phyloP scores from a whole-genome alignment of 2,113 vertebrate genomes.

The Dicaeum eximium region DNA sequence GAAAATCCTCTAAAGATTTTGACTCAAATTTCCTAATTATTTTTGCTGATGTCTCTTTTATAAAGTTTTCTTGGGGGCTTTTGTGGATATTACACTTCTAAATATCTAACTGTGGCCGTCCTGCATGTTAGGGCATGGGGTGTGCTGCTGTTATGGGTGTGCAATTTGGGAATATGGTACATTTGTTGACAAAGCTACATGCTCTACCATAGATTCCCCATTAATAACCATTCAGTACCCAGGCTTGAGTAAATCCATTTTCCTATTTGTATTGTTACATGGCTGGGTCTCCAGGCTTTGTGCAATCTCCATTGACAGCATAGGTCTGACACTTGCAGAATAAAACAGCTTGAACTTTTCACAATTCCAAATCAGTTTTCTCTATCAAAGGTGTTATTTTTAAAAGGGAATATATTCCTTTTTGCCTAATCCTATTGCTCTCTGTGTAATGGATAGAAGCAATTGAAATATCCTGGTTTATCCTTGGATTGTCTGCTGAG shows the following conservation, averaged over 20 bases:
- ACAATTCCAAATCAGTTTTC: slow-evolving; percentile 39
- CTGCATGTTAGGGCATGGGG: neutral
- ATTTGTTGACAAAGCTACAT: neutral
- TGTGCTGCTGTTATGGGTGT: neutral
- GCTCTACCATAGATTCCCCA: neutral
- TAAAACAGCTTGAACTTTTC: slow-evolving; percentile 47
- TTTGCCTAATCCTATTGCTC: slow-evolving; percentile 24
- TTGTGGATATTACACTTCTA: neutral
- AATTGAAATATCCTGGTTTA: slow-evolving; percentile 51
- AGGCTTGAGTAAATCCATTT: neutral
- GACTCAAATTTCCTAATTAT: neutral
- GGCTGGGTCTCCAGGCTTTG: neutral
- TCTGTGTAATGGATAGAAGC: slow-evolving; percentile 17
- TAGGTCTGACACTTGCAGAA: slow-evolving; percentile 16
- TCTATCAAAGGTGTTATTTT: slow-evolving; percentile 33
- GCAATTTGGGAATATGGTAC: neutral
- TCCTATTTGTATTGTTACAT: neutral
- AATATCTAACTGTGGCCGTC: neutral
- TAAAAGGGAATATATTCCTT: slow-evolving; percentile 33
- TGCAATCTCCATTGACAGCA: neutral
- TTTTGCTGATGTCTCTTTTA: neutral
- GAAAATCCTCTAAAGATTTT: neutral
- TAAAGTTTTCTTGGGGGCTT: neutral
- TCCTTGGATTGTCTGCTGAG: slow-evolving; percentile 24
- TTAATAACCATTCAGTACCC: neutral